Evolutionary conservation across 2,797 vertebrate genomes (phyloP).

Genomic region (Aeoliscus strigatus): DNA sequence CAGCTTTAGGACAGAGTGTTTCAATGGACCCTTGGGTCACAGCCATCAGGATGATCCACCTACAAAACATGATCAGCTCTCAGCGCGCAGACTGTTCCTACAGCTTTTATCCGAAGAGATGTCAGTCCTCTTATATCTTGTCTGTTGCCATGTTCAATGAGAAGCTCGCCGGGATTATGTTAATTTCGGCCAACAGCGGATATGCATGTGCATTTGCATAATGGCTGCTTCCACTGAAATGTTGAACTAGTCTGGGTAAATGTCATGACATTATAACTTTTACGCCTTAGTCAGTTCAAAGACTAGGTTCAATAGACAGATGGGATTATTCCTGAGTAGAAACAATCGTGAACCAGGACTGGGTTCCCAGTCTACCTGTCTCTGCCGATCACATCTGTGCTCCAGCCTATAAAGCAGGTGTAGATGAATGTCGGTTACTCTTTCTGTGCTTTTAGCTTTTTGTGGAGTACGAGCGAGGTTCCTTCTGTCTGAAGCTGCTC

Average conservation of each 20-base stretch:
- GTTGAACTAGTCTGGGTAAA: conserved; percentile 18
- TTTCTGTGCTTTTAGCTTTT: conserved; percentile 47
- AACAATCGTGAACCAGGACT: too few relatives aligned
- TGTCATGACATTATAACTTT: conserved; percentile 31
- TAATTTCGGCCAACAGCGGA: conserved; percentile 39
- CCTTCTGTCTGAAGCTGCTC: conserved; percentile 85
- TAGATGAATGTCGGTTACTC: too few relatives aligned
- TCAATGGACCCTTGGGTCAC: conserved; percentile 17
- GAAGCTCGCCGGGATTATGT: conserved; percentile 49
- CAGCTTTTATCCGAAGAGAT: conserved; percentile 37
- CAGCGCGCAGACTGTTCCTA: conserved; percentile 19
- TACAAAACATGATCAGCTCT: conserved; percentile 50
- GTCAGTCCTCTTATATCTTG: conserved; percentile 37
- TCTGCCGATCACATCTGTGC: too few relatives aligned
- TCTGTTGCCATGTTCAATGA: conserved; percentile 21
- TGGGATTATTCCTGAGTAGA: not conserved
- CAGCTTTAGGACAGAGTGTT: not conserved
- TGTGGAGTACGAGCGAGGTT: conserved; percentile 87
- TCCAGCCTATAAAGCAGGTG: too few relatives aligned
- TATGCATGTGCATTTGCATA: conserved; percentile 39
- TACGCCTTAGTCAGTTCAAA: too few relatives aligned
- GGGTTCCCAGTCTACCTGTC: too few relatives aligned
- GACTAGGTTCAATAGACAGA: too few relatives aligned
- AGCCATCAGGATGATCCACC: conserved; percentile 29
- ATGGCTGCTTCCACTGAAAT: conserved; percentile 16